Evolutionary conservation across 1,140 invertebrate species (phyloP).

Genomic region (Bacillus rossius): DNA sequence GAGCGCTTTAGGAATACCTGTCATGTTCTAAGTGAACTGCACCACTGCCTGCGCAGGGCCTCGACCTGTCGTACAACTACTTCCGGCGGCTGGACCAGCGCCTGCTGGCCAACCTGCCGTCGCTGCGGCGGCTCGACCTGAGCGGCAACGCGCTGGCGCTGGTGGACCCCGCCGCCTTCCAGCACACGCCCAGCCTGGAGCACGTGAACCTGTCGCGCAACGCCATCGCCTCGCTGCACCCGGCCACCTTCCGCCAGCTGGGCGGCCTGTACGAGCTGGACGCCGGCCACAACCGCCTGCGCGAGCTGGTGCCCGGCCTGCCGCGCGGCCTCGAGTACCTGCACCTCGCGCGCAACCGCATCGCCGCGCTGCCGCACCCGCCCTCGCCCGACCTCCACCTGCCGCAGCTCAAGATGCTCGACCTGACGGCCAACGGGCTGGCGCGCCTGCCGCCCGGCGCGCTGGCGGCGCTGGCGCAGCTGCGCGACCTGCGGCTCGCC

Average conservation of each 20-base stretch:
- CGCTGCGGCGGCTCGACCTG: constrained; percentile 68
- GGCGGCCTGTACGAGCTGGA: constrained; percentile 71
- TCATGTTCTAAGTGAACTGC: too few relatives aligned
- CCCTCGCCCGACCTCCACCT: constrained; percentile 61
- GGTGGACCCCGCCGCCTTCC: constrained; percentile 66
- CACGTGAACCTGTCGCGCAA: constrained; percentile 74
- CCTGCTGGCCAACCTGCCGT: constrained; percentile 66
- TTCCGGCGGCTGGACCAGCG: constrained; percentile 63
- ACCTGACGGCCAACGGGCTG: constrained; percentile 71
- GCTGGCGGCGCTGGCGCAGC: constrained; percentile 58
- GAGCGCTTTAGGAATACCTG: too few relatives aligned
- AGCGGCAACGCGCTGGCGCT: constrained; percentile 67
- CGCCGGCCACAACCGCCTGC: constrained; percentile 65
- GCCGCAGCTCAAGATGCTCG: constrained; percentile 62
- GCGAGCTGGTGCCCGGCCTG: constrained; percentile 62
- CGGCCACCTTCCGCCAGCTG: constrained; percentile 66
- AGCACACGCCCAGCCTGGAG: constrained; percentile 63
- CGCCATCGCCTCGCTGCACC: constrained; percentile 57
- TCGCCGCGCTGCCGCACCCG: constrained; percentile 54
- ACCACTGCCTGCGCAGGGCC: too few relatives aligned
- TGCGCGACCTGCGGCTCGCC: constrained; percentile 68
- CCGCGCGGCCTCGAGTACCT: constrained; percentile 71
- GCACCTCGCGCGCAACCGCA: constrained; percentile 67
- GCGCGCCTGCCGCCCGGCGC: constrained; percentile 58
- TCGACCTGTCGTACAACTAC: constrained; percentile 74